phyloP scores from a whole-genome alignment of 2,113 vertebrate species.

The Crotalus horridus region DNA sequence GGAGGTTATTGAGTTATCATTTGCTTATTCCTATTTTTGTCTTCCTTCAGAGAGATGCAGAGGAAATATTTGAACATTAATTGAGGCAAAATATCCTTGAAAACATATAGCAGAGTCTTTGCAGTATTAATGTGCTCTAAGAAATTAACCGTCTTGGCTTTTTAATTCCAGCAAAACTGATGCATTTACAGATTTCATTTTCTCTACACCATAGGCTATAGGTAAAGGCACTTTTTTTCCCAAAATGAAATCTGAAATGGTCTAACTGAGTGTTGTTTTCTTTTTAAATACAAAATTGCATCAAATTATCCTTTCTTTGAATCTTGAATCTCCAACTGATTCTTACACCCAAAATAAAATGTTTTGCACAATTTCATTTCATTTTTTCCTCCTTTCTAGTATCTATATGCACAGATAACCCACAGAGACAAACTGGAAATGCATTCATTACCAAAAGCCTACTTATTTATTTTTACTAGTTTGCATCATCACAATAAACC shows the following conservation, averaged over 20 bases:
- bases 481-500: background rate
- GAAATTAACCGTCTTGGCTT: background rate
- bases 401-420: background rate
- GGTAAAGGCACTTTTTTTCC: background rate
- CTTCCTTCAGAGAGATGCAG: background rate
- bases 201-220: background rate
- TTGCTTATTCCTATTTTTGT: background rate
- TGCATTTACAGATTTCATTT: background rate
- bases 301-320: background rate
- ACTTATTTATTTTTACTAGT: background rate
- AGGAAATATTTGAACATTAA: background rate
- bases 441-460: background rate
- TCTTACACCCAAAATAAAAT: background rate
- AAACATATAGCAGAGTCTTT: background rate
- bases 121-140: background rate
- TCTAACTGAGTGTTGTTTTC: background rate
- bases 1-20: background rate
- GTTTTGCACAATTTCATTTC: background rate
- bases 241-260: background rate
- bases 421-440: background rate
- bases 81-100: background rate
- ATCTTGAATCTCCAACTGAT: background rate
- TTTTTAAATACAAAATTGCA: background rate
- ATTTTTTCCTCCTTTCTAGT: background rate
- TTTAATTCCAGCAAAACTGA: background rate